Evolutionary conservation across 2,113 vertebrate genomes (phyloP).

Genomic region (Lepus americanus): DNA sequence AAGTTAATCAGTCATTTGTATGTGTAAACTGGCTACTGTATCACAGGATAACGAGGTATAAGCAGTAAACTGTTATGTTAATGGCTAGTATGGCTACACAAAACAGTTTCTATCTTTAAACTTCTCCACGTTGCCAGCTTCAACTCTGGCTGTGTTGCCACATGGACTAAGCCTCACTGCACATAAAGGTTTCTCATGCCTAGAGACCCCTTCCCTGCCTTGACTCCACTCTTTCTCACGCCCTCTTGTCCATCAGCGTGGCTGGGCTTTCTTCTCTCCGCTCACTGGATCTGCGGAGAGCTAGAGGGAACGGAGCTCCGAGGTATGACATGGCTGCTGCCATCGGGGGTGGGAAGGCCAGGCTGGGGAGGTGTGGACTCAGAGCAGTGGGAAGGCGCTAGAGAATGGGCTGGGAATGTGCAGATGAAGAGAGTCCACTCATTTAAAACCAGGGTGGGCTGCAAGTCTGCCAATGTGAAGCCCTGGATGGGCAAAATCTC

Average conservation of each 20-base stretch:
- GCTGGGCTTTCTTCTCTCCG: background rate
- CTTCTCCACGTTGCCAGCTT: conserved; percentile 19
- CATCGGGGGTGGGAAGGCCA: background rate
- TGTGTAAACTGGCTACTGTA: background rate
- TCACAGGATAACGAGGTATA: background rate
- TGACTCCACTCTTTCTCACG: background rate
- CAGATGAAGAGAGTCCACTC: background rate
- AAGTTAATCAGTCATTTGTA: conserved; percentile 40
- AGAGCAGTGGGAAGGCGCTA: background rate
- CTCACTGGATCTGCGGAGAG: background rate
- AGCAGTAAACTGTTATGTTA: conserved; percentile 22
- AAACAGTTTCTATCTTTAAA: conserved; percentile 58
- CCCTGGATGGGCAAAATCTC: background rate
- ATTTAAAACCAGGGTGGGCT: background rate
- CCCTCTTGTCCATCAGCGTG: background rate
- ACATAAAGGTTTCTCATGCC: background rate
- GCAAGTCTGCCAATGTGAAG: background rate
- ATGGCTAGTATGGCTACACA: conserved; percentile 9
- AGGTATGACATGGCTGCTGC: background rate
- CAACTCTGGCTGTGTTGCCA: background rate
- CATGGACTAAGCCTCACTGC: background rate
- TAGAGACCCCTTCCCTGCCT: background rate
- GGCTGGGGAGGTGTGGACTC: background rate
- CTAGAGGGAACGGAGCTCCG: background rate
- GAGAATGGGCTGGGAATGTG: background rate